Percentiles rank a stretch among this genome's conserved stretches.
Evolutionary conservation across 2,888 invertebrate genomes (phyloP).

Genomic region (Dusona sp.): DNA sequence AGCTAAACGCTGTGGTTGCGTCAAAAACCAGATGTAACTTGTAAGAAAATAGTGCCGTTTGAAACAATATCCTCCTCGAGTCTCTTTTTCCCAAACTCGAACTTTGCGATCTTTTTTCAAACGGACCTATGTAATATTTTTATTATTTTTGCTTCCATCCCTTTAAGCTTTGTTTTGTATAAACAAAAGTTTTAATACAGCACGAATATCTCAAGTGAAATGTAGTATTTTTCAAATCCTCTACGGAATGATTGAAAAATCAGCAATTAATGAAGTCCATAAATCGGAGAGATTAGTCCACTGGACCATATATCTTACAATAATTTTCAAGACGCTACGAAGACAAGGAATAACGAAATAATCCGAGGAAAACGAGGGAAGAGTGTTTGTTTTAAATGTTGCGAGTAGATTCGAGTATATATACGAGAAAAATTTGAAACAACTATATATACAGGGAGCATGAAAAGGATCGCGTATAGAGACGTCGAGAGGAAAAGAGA

Average conservation of each 20-base stretch:
- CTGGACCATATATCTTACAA: neutral
- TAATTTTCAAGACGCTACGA: neutral
- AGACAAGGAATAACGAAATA: neutral
- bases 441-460: conserved; percentile 10
- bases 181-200: neutral
- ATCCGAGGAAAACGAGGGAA: neutral
- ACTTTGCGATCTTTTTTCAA: conserved; percentile 20
- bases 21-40: conserved; percentile 71
- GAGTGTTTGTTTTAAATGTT: conserved; percentile 46
- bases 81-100: neutral
- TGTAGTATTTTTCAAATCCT: neutral
- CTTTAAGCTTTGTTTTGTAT: conserved; percentile 63
- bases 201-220: neutral
- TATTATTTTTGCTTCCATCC: conserved; percentile 35
- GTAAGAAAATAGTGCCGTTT: conserved; percentile 64
- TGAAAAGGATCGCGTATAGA: conserved; percentile 25
- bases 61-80: conserved; percentile 71
- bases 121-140: neutral
- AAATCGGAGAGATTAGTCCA: neutral
- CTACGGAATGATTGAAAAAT: neutral
- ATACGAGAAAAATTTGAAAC: conserved; percentile 1
- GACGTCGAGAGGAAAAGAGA: conserved; percentile 1
- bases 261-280: neutral
- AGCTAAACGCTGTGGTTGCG: conserved; percentile 6
- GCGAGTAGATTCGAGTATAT: conserved; percentile 40